Evolutionary conservation across 2,888 invertebrate genomes (phyloP), one percentile per base, ranked within the genome.

Genomic region (Thalpophila matura): DNA sequence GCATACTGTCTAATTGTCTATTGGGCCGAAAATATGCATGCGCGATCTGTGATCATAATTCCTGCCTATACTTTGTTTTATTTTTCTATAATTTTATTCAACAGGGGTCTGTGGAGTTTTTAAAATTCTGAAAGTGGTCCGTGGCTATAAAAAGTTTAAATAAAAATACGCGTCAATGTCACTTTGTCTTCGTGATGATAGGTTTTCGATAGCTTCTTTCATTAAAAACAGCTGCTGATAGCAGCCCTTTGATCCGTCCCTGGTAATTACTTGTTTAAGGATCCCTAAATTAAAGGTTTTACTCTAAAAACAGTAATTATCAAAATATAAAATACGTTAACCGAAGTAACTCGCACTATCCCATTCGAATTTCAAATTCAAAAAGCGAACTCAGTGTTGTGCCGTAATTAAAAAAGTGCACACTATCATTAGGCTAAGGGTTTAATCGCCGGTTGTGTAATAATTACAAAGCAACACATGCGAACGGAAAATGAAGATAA

Each of bases 401-500:
- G 84, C 83, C 73, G 77, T 86, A 88, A 89, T 91, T 91, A 90
- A 88, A 89, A 87, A 86, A 80, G 81, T 84, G 86, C 84, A 89
- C 82, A 81, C 86, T 91, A 86, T 91, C 79, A 90, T 91, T 91
- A 87, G 83, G 79, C 66, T 69, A 82, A 82, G 81, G 77, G 82
- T 84, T 84, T 86, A 86, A 88, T 86, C 78, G 82, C 73, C 63
- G 79, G 82, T 74, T 82, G 80, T 78, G 74, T 60, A 42, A 83
- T 90, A 88, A 91, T 91, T 88, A 89, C 83, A 49, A 60, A 69
- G 37, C 47, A 57, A 27, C 63, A 79, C 80, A 78, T 73, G 77
- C 64, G 62, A 66, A 79, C 54, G 67, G 75, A 76, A 81, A 86
- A 87, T 83, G 79, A 81, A 84, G 83, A 84, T 82, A 54, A 35